Percentiles rank a stretch among this genome's conserved stretches.
These are phyloP conservation scores for Cephalopachus bancanus DNA, from an alignment of 2,797 vertebrate species.

Conservation along the genomic window DNA sequence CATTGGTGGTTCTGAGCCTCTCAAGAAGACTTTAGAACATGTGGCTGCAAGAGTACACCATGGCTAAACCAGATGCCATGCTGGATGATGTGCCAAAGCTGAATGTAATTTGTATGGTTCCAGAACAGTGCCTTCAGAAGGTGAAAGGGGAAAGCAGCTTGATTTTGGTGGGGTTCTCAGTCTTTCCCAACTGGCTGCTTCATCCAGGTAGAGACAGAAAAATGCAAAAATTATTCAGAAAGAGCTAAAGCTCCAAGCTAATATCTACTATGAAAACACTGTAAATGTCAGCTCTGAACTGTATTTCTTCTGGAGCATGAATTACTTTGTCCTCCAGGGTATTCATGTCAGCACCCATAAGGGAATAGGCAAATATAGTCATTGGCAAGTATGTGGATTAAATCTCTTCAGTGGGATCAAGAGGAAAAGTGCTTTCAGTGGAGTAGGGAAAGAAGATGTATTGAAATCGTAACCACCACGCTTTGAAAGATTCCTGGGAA, in stretches of 20 bases:
- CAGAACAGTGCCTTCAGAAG: not conserved
- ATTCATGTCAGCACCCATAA: not conserved
- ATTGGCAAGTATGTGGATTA: not conserved
- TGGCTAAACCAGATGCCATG: not conserved
- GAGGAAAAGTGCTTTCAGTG: not conserved
- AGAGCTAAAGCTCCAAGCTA: slow-evolving; percentile 13
- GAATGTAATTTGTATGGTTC: not conserved
- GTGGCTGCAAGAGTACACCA: not conserved
- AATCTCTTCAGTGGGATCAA: not conserved
- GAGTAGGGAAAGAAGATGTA: not conserved
- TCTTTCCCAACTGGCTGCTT: slow-evolving; percentile 1
- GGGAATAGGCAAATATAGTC: slow-evolving; percentile 6
- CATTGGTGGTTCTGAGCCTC: not conserved
- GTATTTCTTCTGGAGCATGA: not conserved
- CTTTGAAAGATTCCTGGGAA: not conserved
- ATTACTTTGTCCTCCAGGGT: not conserved
- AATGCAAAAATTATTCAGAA: slow-evolving; percentile 50
- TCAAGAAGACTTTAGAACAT: not conserved
- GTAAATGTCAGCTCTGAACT: not conserved
- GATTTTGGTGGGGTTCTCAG: not conserved
- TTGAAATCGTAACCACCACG: not conserved
- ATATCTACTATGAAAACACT: not conserved
- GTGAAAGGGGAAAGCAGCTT: not conserved
- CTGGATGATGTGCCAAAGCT: not conserved
- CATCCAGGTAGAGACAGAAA: slow-evolving; percentile 11